Conservation (phyloP, 2,888 invertebrate species). For the Netelia fuscicornis region DNA sequence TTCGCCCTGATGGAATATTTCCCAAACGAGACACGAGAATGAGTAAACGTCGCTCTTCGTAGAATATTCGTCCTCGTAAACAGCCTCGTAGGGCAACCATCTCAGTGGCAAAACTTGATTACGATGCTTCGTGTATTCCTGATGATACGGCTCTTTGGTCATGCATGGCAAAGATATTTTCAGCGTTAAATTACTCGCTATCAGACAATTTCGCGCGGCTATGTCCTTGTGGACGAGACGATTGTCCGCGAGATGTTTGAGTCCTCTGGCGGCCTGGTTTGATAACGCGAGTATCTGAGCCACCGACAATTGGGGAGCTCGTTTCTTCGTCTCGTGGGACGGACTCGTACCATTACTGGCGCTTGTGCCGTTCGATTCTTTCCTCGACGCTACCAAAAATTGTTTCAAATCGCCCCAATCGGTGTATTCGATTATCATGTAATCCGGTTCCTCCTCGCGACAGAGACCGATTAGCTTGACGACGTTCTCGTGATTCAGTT, state of each 20-base stretch:
- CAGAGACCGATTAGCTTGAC: constrained; percentile 93
- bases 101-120: constrained; percentile 94
- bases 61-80: constrained; percentile 95
- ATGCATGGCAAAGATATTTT: constrained; percentile 94
- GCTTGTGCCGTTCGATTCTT: constrained; percentile 70
- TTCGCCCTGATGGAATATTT: constrained; percentile 93
- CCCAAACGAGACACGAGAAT: constrained; percentile 95
- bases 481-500: constrained; percentile 93
- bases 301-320: constrained; percentile 88
- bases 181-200: constrained; percentile 92
- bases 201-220: constrained; percentile 95
- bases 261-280: constrained; percentile 92
- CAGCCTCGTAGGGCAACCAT: constrained; percentile 96
- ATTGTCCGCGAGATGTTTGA: constrained; percentile 91
- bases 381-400: constrained; percentile 89
- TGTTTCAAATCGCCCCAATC: constrained; percentile 98
- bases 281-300: constrained; percentile 89
- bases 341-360: constrained; percentile 72
- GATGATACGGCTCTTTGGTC: constrained; percentile 94
- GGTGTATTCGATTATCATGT: constrained; percentile 95
- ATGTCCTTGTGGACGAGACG: constrained; percentile 96
- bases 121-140: constrained; percentile 94
- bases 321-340: constrained; percentile 81
- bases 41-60: constrained; percentile 97
- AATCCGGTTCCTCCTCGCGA: constrained; percentile 94